A percentile compares a stretch with the other conserved stretches of the same genome.
Conservation (phyloP, 2,113 vertebrate species). For the Crotalus helleri region DNA sequence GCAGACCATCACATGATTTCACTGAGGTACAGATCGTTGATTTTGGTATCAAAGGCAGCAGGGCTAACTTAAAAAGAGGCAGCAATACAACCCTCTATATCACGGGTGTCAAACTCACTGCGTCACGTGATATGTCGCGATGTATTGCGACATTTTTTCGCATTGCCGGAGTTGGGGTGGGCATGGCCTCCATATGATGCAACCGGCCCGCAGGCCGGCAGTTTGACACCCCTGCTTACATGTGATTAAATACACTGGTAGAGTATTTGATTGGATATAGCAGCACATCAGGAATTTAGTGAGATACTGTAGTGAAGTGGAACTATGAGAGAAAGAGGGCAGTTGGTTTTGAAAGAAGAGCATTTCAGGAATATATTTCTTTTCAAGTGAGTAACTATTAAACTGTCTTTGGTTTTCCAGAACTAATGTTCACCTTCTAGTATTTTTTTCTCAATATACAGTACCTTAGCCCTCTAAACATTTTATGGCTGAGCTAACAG, state of each 20-base stretch:
- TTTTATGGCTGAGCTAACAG: background rate
- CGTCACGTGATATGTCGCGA: too few species aligned
- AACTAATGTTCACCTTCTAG: background rate
- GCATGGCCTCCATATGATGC: too few species aligned
- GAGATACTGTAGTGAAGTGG: background rate
- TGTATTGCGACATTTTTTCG: too few species aligned
- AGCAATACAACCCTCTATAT: background rate
- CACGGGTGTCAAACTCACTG: too few species aligned
- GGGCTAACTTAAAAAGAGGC: background rate
- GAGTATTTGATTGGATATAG: background rate
- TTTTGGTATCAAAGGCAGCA: background rate
- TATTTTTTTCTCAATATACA: background rate
- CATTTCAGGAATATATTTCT: background rate
- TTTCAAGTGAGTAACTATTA: background rate
- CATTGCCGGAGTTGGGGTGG: too few species aligned
- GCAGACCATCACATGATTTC: background rate
- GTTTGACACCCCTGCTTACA: background rate
- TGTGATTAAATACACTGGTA: background rate
- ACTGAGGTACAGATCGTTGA: background rate
- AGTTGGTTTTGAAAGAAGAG: background rate
- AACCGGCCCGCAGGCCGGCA: too few species aligned
- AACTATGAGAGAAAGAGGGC: background rate
- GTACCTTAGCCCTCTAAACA: background rate
- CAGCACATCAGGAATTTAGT: background rate
- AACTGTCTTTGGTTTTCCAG: background rate